These are phyloP conservation scores for Stegodyphus dumicola DNA, from an alignment of 1,140 invertebrate genomes.

Conservation along the genomic window DNA sequence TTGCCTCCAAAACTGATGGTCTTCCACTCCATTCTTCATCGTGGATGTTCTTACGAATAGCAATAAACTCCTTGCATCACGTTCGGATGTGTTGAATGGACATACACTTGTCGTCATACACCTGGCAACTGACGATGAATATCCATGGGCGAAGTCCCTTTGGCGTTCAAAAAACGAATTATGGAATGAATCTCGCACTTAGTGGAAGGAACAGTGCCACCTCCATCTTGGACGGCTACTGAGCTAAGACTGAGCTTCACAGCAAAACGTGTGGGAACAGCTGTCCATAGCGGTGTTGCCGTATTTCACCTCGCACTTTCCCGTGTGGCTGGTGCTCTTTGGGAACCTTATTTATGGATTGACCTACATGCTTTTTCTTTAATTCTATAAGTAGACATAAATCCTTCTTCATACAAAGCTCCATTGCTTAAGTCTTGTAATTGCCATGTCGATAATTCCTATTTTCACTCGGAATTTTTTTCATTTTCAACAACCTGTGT, in stretches of 20 bases:
- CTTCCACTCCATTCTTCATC: neutral
- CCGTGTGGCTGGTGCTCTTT: neutral
- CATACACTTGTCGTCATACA: neutral
- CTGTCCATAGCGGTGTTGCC: neutral
- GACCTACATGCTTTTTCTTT: too few relatives aligned
- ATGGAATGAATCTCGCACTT: neutral
- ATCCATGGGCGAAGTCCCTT: neutral
- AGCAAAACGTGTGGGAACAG: neutral
- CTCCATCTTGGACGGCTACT: neutral
- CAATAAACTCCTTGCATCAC: neutral
- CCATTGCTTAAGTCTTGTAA: too few relatives aligned
- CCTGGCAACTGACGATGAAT: too few relatives aligned
- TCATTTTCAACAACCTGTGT: too few relatives aligned
- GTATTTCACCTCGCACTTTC: neutral
- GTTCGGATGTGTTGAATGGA: neutral
- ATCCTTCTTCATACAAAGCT: too few relatives aligned
- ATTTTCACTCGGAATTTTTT: too few relatives aligned
- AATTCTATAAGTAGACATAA: too few relatives aligned
- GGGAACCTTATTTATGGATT: neutral
- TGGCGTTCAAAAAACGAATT: neutral
- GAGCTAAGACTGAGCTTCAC: neutral
- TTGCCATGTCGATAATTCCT: too few relatives aligned
- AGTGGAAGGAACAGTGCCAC: neutral
- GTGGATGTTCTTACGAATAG: neutral
- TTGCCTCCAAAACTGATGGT: neutral